Evolutionary conservation across 2,797 vertebrate species (phyloP), one percentile per base, ranked within the genome.

Genomic region (Dendrocincla tyrannina): DNA sequence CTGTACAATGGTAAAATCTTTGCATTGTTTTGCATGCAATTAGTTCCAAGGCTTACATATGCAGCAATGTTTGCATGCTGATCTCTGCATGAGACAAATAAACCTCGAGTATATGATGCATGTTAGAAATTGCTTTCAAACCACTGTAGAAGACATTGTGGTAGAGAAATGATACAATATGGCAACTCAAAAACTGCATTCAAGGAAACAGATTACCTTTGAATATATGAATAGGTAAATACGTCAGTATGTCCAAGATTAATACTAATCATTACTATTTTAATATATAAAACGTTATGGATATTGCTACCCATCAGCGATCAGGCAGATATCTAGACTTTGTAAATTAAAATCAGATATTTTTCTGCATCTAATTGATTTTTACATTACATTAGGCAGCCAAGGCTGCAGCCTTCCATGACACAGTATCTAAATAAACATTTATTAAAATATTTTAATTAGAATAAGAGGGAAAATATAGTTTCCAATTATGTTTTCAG

Each of bases 401-500:
- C 95, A 95, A 96, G 75, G 82, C 96, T 96, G 95, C 96, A 97
- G 97, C 96, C 95, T 96, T 95, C 96, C 96, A 96, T 97, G 95
- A 97, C 95, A 96, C 32, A 97, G 95, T 94, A 96, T 94, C 96
- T 95, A 97, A 97, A 97, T 97, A 97, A 97, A 97, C 96, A 97
- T 97, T 97, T 97, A 97, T 97, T 97, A 97, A 97, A 97, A 95
- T 97, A 97, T 97, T 97, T 97, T 97, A 97, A 97, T 97, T 97
- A 97, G 95, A 97, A 95, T 81, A 97, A 96, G 94, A 95, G 49
- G 73, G 55, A 94, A 97, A 97, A 97, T 97, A 97, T 90, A 95
- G 96, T 96, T 97, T 97, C 92, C 96, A 97, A 97, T 97, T 97
- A 97, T 93, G 58, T 93, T 95, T 96, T 97, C 77, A 91, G 93